Conservation (phyloP, 2,113 vertebrate species). For the Xenopus borealis region DNA sequence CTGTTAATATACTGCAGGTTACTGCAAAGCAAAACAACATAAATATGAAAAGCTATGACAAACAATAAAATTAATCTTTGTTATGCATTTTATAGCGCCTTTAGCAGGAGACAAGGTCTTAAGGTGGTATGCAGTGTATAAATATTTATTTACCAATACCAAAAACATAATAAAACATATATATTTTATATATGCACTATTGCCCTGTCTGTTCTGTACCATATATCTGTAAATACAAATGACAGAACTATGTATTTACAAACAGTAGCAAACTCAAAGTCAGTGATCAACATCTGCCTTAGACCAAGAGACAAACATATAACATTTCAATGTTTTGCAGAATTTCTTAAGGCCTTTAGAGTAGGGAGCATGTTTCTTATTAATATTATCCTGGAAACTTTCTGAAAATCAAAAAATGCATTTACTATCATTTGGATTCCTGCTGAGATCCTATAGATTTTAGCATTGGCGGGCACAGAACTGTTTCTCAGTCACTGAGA, state of each 20-base stretch:
- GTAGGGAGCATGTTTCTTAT: neutral
- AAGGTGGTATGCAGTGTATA: too few relatives aligned
- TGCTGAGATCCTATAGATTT: slow-evolving; percentile 38
- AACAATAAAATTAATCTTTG: too few relatives aligned
- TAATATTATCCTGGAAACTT: slow-evolving; percentile 16
- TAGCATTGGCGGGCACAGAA: slow-evolving; percentile 24
- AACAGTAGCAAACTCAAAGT: slow-evolving; percentile 15
- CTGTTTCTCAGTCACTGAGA: slow-evolving; percentile 23
- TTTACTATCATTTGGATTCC: slow-evolving; percentile 37
- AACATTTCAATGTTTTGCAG: slow-evolving; percentile 40
- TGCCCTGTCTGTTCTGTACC: too few relatives aligned
- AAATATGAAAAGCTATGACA: too few relatives aligned
- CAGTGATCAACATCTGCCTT: slow-evolving; percentile 31
- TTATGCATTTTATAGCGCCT: too few relatives aligned
- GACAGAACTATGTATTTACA: slow-evolving; percentile 19
- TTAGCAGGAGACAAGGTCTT: too few relatives aligned
- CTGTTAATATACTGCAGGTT: too few relatives aligned
- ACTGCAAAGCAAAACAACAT: too few relatives aligned
- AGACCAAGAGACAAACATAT: slow-evolving; percentile 33
- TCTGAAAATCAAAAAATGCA: slow-evolving; percentile 30
- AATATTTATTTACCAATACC: too few relatives aligned
- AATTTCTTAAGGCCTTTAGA: slow-evolving; percentile 26
- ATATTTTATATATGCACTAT: too few relatives aligned
- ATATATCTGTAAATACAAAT: neutral
- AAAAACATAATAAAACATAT: too few relatives aligned